Base-by-base conservation (phyloP, 1,140 invertebrate species). In the Phthorimaea operculella region DNA sequence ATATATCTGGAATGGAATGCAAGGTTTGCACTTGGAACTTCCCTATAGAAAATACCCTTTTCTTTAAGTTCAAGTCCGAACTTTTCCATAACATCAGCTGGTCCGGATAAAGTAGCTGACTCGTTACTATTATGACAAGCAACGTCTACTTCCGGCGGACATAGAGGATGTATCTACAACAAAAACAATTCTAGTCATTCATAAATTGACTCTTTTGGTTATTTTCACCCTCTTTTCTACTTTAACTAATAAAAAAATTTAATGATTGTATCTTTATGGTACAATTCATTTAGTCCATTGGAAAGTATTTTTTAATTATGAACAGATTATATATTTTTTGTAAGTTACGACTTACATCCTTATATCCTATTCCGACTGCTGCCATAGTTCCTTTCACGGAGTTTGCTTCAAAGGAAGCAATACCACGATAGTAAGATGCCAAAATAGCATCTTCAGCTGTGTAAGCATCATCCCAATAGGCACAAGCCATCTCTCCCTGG, bases 1-100 rank as follows among this genome's bases (percentile, higher is more conserved):
- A 96, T 94, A 59, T 92, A 93, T 60, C 88, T 87, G n/a, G 93
- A 94, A 77, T 96, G 94, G 71, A 94, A 96, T 4, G 94, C 93
- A 42, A 95, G 92, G 59, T 92, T 92, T 33, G 91, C 89, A 57
- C 91, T 91, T 17, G 93, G 89, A 0, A 96, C 93, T 68, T 91
- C 87, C 64, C 90, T 90, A 2, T 91, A 93, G 76, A 97, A 97
- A 9, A 96, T 89, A 1, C 90, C 90, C 60, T 92, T 88, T 0
- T 81, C 82, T 75, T 92, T 88, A 6, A 94, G 70, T 52, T 91
- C 72, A 7, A 82, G 86, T 0, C 93, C 90, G 71, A 94, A 94
- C 34, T 85, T 72, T 33, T 83, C 79, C 58, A 96, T 90, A 10
- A 87, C 85, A 33, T 90, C 90, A 17, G 87, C 87, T 2, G 93